These are phyloP conservation scores for Schizothorax lantsangensis DNA, from an alignment of 2,797 vertebrate genomes.

Conservation along the genomic window DNA sequence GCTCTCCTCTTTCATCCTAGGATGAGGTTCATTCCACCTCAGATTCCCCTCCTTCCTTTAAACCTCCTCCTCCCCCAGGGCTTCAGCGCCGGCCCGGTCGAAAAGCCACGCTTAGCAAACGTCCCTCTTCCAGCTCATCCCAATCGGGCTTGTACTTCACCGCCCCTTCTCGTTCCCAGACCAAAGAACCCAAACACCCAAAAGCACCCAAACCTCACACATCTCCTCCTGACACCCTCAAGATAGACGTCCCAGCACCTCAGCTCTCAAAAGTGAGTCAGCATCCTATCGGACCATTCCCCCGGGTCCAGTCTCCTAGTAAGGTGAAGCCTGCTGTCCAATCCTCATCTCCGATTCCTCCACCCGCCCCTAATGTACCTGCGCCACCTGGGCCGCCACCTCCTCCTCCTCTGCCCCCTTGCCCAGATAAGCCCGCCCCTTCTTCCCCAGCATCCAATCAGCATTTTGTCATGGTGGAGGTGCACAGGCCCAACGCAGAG, in stretches of 20 bases:
- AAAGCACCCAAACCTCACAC: slow-evolving; percentile 62
- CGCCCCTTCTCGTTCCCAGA: slow-evolving; percentile 74
- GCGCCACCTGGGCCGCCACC: slow-evolving; percentile 15
- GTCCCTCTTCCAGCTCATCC: slow-evolving; percentile 83
- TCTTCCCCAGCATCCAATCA: slow-evolving; percentile 75
- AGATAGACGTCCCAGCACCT: slow-evolving; percentile 71
- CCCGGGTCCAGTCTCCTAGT: slow-evolving; percentile 89
- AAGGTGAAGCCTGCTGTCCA: slow-evolving; percentile 70
- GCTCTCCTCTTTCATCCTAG: slow-evolving; percentile 81
- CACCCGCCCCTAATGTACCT: slow-evolving; percentile 58
- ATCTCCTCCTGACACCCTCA: slow-evolving; percentile 61
- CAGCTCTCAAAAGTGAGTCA: slow-evolving; percentile 83
- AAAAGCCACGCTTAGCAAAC: slow-evolving; percentile 79
- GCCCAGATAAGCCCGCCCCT: slow-evolving; percentile 63
- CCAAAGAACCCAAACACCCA: slow-evolving; percentile 67
- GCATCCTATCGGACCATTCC: slow-evolving; percentile 89
- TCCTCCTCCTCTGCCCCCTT: slow-evolving; percentile 56
- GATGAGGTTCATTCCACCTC: slow-evolving; percentile 85
- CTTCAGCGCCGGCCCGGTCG: slow-evolving; percentile 72
- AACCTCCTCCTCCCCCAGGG: slow-evolving; percentile 81
- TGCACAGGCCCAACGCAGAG: slow-evolving; percentile 92
- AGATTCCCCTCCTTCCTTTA: slow-evolving; percentile 85
- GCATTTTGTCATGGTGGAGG: slow-evolving; percentile 94
- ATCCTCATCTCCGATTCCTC: slow-evolving; percentile 39
- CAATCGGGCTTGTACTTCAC: slow-evolving; percentile 88